A percentile compares a stretch with the other conserved stretches of the same genome.
Evolutionary conservation across 2,888 invertebrate species (phyloP).

Genomic region (Amorpha juglandis): DNA sequence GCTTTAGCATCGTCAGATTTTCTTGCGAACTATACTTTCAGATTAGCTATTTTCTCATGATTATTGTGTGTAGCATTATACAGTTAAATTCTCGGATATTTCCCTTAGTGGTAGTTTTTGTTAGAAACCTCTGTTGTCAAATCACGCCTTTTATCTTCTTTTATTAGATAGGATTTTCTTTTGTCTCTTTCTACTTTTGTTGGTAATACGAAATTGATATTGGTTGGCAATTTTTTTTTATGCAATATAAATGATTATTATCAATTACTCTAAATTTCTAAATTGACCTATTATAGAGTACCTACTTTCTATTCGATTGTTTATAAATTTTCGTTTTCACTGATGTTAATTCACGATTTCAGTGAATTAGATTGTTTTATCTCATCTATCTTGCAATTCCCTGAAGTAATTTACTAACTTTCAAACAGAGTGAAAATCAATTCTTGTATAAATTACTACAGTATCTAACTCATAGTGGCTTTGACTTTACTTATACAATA

Average conservation of each 20-base stretch:
- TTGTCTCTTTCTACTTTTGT: neutral
- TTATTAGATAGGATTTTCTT: neutral
- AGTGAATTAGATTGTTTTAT: slow-evolving; percentile 50
- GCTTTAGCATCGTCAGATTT: slow-evolving; percentile 23
- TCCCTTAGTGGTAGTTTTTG: neutral
- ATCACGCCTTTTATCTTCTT: neutral
- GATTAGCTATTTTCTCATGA: slow-evolving; percentile 18
- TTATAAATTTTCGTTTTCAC: slow-evolving; percentile 32
- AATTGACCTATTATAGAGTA: neutral
- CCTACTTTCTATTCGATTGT: slow-evolving; percentile 30
- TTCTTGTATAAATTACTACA: slow-evolving; percentile 38
- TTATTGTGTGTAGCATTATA: slow-evolving; percentile 40
- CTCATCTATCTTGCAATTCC: slow-evolving; percentile 57
- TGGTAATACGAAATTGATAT: too few species aligned
- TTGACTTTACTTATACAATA: neutral
- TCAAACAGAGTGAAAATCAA: slow-evolving; percentile 56
- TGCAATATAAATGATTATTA: neutral
- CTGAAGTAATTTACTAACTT: slow-evolving; percentile 59
- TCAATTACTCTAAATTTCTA: neutral
- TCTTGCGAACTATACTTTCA: slow-evolving; percentile 11
- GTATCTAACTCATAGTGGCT: slow-evolving; percentile 5
- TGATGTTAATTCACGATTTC: slow-evolving; percentile 48
- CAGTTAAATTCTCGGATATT: slow-evolving; percentile 32
- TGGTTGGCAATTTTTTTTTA: neutral
- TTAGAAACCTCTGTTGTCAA: neutral